phyloP scores from a whole-genome alignment of 2,888 invertebrate species.

The Allacma fusca region DNA sequence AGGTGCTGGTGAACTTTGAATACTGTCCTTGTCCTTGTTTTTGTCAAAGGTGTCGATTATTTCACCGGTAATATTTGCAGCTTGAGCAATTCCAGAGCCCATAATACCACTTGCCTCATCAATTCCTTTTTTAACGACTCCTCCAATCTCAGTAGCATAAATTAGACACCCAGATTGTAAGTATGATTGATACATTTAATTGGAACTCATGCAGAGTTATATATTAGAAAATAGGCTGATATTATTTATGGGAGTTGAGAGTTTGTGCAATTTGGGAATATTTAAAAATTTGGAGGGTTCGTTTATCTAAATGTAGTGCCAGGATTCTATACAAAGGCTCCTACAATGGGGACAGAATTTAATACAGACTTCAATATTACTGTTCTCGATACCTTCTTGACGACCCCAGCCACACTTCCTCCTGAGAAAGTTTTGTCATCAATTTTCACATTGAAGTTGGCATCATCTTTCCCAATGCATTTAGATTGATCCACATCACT shows the following conservation, averaged over 20 bases:
- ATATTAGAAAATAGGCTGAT: neutral
- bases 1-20: conserved; percentile 40
- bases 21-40: conserved; percentile 45
- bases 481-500: conserved; percentile 76
- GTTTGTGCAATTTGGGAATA: too few relatives aligned
- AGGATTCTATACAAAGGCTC: too few relatives aligned
- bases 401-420: conserved; percentile 75
- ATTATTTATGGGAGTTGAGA: too few relatives aligned
- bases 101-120: conserved; percentile 59
- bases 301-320: too few relatives aligned
- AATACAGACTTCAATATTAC: conserved; percentile 16
- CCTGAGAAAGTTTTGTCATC: conserved; percentile 79
- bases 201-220: too few relatives aligned
- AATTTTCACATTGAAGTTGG: conserved; percentile 74
- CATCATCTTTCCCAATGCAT: conserved; percentile 70
- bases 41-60: conserved; percentile 56
- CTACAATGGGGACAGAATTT: too few relatives aligned
- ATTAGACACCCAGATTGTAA: conserved; percentile 39
- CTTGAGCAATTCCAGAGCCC: conserved; percentile 60
- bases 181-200: conserved; percentile 26
- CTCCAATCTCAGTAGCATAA: conserved; percentile 55
- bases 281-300: too few relatives aligned
- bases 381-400: conserved; percentile 67
- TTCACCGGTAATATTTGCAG: conserved; percentile 57
- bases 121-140: conserved; percentile 58